Base-by-base conservation (phyloP, 2,113 vertebrate genomes). In the Uropsilus gracilis region DNA sequence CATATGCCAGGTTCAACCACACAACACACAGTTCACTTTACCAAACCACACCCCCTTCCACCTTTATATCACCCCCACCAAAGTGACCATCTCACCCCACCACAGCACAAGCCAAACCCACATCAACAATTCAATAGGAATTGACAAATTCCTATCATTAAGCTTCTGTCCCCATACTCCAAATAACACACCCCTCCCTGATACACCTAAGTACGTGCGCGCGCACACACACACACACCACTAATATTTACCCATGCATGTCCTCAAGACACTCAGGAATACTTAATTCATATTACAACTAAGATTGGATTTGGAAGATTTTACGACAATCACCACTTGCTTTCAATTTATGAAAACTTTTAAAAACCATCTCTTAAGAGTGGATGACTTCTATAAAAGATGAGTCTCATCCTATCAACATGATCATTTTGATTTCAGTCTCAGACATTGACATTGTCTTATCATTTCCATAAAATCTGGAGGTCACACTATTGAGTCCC, bases 41-140 rank as follows among this genome's bases (percentile, higher is more conserved):
- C 61, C 48, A 71, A 32, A 42, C 6, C 63, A 4, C 12, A 75
- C 30, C 3, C 2, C 3, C 10, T 75, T 34, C 48, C 10, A 3
- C 9, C 39, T 20, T 1, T 17, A 24, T 0, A 0, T 3, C 12
- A 26, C 2, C 18, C 18, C 34, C 75, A 34, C 16, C 42, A 11
- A 28, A 53, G 72, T 3, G 2, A 22, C 28, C 50, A 44, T 4
- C 48, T 46, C 57, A 78, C 22, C 32, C 24, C 30, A 17, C 6
- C 20, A 0, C 11, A 13, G 32, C 42, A 69, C 42, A 53, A 53
- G 37, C 26, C 13, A 28, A 46, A 57, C 8, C 68, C 50, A 2
- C 24, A 0, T 1, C 4, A 26, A 57, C 66, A 48, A 22, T 46
- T 44, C 0, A 20, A 30, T 17, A 55, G 50, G 63, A 16, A 12